Conservation (phyloP, 1,140 invertebrate species). For the Spodoptera litura region DNA sequence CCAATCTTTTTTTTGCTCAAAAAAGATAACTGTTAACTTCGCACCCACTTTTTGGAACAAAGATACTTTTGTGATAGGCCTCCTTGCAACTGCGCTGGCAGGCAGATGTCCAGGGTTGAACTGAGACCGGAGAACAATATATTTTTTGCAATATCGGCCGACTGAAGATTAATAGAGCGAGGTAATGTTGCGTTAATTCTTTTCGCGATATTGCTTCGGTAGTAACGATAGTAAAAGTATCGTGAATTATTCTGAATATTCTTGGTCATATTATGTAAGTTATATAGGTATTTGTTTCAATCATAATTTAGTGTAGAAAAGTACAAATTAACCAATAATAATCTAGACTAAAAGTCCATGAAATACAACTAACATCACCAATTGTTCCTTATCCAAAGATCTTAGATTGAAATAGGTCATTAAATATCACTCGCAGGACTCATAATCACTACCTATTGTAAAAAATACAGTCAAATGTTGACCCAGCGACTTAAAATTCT, state of each 20-base stretch:
- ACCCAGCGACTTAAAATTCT: no score
- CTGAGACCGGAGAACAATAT: slow-evolving; percentile 28
- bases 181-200: slow-evolving; percentile 11
- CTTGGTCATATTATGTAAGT: background rate
- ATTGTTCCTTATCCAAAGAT: no score
- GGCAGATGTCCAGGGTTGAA: slow-evolving; percentile 60
- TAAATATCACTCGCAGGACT: no score
- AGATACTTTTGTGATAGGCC: slow-evolving; percentile 49
- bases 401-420: no score
- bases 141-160: slow-evolving; percentile 19
- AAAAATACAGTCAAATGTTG: no score
- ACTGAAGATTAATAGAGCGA: slow-evolving; percentile 39
- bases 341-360: no score
- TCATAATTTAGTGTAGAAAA: no score
- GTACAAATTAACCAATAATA: no score
- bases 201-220: slow-evolving; percentile 1
- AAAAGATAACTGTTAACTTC: slow-evolving; percentile 62
- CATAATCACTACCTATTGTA: no score
- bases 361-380: no score
- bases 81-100: slow-evolving; percentile 55
- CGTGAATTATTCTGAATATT: background rate
- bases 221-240: slow-evolving; percentile 3
- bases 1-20: slow-evolving; percentile 16
- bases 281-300: no score
- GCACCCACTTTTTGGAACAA: slow-evolving; percentile 64